Evolutionary conservation across 30 jellyfish, hydroid and myxozoan genomes (phyloP), one percentile per base, ranked within the genome.

Genomic region (Sanderia malayensis): DNA sequence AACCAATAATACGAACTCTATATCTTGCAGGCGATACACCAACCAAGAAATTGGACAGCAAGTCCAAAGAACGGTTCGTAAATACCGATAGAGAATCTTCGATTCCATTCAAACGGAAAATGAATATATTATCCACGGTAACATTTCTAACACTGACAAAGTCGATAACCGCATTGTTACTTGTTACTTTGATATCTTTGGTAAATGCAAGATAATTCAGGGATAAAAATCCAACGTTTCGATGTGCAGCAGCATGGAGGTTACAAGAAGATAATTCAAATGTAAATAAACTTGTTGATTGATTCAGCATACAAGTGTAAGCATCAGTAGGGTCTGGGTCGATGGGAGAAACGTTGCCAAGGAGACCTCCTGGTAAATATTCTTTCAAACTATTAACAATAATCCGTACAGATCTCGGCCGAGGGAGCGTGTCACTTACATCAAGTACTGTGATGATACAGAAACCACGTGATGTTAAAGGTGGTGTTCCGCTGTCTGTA

Each of bases 341-440:
- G 29, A 55, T 67, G 1, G 97, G 97, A 2, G 97, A 89, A 21
- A 89, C 13, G 78, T 82, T 93, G 6, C 97, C 97, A 26, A 89
- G 47, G 0, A 58, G 33, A 28, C 94, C 86, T 0, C 88, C 87
- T 25, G 82, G 71, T 8, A 60, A 57, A 32, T 0, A 33, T 18
- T 53, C n/a, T 23, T 81, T 85, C 23, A 73, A 61, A 18, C 17
- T 32, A 64, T 81, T 81, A 30, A 74, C 79, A 3, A 82, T 82
- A 19, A 89, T 65, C 1, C 58, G 30, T 9, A 75, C 86, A 34
- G 72, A 41, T 25, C 97, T 76, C 30, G 71, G 52, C 60, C 33
- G 49, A 4, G 95, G 94, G 13, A 17, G 29, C 32, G 58, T 79
- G 73, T 85, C 95, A 52, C 95, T 85, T 18, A 85, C 91, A 76